Evolutionary conservation across 2,888 invertebrate genomes (phyloP).

Genomic region (Timema cristinae): DNA sequence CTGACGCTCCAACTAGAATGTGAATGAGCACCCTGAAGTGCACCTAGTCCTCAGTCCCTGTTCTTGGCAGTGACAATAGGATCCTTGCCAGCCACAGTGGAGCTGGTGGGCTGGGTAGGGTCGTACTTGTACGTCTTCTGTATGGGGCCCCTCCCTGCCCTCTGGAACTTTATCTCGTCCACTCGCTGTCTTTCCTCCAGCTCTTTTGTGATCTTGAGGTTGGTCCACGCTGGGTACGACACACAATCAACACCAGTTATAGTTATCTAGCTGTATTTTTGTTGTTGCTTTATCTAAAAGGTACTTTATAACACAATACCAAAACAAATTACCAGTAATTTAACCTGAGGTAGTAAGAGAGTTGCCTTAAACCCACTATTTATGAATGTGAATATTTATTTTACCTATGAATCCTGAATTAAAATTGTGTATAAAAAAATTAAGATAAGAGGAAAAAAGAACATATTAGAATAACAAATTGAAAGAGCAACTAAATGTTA

Average conservation of each 20-base stretch:
- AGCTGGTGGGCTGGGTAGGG: slow-evolving; percentile 66
- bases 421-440: too few species aligned
- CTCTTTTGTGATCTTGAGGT: slow-evolving; percentile 73
- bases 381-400: too few species aligned
- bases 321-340: not conserved
- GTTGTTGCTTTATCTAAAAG: too few species aligned
- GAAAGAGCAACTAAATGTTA: too few species aligned
- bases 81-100: slow-evolving; percentile 23
- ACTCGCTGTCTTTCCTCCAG: slow-evolving; percentile 70
- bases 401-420: too few species aligned
- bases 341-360: too few species aligned
- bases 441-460: too few species aligned
- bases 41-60: slow-evolving; percentile 27
- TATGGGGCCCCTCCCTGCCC: slow-evolving; percentile 81
- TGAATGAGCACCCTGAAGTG: too few species aligned
- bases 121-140: slow-evolving; percentile 84
- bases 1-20: too few species aligned
- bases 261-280: not conserved
- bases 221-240: slow-evolving; percentile 64
- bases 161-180: slow-evolving; percentile 74
- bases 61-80: slow-evolving; percentile 36
- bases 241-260: slow-evolving; percentile 11
- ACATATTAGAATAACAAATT: too few species aligned
- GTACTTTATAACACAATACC: not conserved
- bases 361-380: too few species aligned